These are phyloP conservation scores for Ambastaia sidthimunki DNA, from an alignment of 2,797 vertebrate genomes.

Conservation along the genomic window DNA sequence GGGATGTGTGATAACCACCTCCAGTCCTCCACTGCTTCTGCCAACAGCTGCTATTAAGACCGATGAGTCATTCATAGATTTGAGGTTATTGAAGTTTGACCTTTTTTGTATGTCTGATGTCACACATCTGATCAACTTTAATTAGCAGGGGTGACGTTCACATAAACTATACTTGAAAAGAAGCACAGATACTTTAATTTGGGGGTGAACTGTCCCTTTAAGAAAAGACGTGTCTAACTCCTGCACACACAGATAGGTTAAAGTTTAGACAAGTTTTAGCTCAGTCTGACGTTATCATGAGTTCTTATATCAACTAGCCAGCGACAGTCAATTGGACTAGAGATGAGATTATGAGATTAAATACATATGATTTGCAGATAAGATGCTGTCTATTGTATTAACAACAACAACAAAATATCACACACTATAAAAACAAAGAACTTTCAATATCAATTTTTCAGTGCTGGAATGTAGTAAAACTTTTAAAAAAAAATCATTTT, in stretches of 20 bases:
- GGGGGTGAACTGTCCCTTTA: not conserved
- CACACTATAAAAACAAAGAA: too few relatives aligned
- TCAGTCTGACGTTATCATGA: not conserved
- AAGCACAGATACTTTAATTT: constrained; percentile 37
- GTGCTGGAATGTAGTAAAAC: too few relatives aligned
- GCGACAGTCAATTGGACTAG: too few relatives aligned
- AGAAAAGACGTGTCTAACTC: not conserved
- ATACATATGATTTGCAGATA: too few relatives aligned
- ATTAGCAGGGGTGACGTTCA: constrained; percentile 42
- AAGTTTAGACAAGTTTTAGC: too few relatives aligned
- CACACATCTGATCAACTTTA: constrained; percentile 52
- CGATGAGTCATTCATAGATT: constrained; percentile 59
- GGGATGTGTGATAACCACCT: constrained; percentile 65
- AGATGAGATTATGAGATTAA: too few relatives aligned
- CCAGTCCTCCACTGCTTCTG: constrained; percentile 64
- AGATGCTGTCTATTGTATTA: too few relatives aligned
- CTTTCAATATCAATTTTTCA: too few relatives aligned
- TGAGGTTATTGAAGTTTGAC: constrained; percentile 55
- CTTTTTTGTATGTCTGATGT: constrained; percentile 50
- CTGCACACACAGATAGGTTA: not conserved
- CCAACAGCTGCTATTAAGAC: constrained; percentile 68
- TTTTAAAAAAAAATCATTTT: too few relatives aligned
- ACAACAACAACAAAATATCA: too few relatives aligned
- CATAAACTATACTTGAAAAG: constrained; percentile 29
- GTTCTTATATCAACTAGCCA: not conserved